Evolutionary conservation across 2,888 invertebrate species (phyloP).

Genomic region (Drosophila acutilabella): DNA sequence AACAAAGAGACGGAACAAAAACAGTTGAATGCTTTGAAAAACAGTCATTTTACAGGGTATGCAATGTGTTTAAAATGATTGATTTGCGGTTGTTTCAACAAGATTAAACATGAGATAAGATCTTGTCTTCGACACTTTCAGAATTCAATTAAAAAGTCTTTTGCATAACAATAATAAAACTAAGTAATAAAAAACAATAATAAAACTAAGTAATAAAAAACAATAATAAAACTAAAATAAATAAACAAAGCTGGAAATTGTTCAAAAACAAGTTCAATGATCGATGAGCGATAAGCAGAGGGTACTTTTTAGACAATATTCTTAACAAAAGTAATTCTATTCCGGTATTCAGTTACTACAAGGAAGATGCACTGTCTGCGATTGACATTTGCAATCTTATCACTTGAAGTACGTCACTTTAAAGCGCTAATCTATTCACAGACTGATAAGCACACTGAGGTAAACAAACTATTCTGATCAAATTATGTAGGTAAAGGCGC

Average conservation of each 20-base stretch:
- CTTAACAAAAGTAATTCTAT: too few relatives aligned
- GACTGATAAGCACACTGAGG: neutral
- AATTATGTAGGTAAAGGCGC: neutral
- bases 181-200: neutral
- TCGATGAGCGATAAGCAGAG: neutral
- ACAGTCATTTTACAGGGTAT: constrained; percentile 1
- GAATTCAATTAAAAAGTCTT: too few relatives aligned
- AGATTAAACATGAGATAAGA: neutral
- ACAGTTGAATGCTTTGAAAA: neutral
- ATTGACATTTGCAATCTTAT: neutral
- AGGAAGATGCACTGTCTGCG: neutral
- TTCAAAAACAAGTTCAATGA: neutral
- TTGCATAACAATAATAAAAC: neutral
- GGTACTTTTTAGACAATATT: neutral
- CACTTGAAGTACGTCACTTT: constrained; percentile 3
- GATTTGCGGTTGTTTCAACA: neutral
- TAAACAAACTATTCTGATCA: neutral
- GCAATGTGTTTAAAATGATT: neutral
- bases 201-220: neutral
- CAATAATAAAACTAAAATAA: too few relatives aligned
- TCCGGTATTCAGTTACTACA: neutral
- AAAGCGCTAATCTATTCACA: neutral
- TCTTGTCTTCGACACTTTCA: neutral
- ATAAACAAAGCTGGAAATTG: too few relatives aligned
- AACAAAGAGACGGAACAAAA: neutral